A percentile compares a stretch with the other conserved stretches of the same genome.
Conservation (phyloP, 2,888 invertebrate genomes). For the Phengaris arion region DNA sequence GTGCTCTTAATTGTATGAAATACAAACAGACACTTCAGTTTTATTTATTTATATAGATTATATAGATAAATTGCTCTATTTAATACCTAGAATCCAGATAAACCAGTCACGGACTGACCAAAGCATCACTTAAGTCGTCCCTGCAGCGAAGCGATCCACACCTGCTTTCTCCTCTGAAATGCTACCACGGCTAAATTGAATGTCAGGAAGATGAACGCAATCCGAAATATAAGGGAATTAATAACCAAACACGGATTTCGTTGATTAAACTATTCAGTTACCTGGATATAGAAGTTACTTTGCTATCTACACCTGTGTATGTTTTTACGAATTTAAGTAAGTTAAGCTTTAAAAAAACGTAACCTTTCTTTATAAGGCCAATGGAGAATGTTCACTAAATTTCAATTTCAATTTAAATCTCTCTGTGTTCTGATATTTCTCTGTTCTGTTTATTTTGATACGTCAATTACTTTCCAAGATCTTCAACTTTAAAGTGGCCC, state of each 20-base stretch:
- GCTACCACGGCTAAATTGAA: conserved; percentile 27
- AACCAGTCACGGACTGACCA: conserved; percentile 37
- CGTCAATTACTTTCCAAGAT: too few species aligned
- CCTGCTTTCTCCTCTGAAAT: conserved; percentile 43
- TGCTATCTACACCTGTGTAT: neutral
- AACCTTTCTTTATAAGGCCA: too few species aligned
- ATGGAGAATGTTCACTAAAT: too few species aligned
- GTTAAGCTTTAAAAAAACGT: too few species aligned
- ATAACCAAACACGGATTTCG: conserved; percentile 12
- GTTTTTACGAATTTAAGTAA: too few species aligned
- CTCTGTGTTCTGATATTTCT: too few species aligned
- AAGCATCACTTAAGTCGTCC: conserved; percentile 38
- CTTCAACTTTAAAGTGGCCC: too few species aligned
- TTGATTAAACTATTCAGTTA: conserved; percentile 8
- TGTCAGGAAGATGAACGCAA: conserved; percentile 22
- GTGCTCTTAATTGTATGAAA: too few species aligned
- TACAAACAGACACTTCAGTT: too few species aligned
- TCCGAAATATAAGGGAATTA: conserved; percentile 19
- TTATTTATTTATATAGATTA: neutral
- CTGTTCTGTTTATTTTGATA: too few species aligned
- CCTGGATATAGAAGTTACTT: neutral
- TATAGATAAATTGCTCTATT: neutral
- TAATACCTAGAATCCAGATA: conserved; percentile 29
- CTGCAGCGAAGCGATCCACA: conserved; percentile 39
- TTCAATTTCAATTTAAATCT: too few species aligned